Base-by-base conservation (phyloP, 2,797 vertebrate genomes). In the Cossypha heuglini region DNA sequence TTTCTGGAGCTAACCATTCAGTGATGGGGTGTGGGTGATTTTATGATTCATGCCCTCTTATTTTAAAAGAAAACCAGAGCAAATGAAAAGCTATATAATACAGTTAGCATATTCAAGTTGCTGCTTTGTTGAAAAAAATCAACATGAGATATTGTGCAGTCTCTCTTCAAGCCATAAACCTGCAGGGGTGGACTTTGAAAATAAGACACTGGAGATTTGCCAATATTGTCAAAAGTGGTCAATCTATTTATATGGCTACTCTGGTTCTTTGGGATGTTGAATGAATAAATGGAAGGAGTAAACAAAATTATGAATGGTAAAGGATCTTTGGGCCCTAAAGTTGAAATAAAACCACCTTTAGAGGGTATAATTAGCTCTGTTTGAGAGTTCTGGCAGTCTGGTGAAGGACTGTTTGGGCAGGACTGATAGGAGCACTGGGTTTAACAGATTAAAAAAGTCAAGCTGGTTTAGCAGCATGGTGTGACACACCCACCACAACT, bases 401-500 rank as follows among this genome's bases (percentile, higher is more conserved):
- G 3, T 45, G 24, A 75, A 29, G 10, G 11, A 22, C 15, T 42
- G 9, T 57, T 68, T 29, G 10, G 63, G 9, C 4, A 80, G 28
- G 43, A 63, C 25, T 48, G 33, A 40, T 31, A 55, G 16, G 13
- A 28, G 25, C 31, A 11, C 11, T 19, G 33, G 10, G 8, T 71
- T 79, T 55, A 77, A 51, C 4, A 73, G 40, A 43, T 40, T 5
- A 93, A 91, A 73, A 28, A 82, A 90, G 1, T 28, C 58, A 48
- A 13, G 2, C 4, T 78, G 16, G 13, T 25, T 85, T 31, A 72
- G 16, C 49, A 75, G 33, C 35, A 71, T 11, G 5, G 24, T 29
- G 13, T 0, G 3, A 37, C 75, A 58, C 16, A 67, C 1, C 4
- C 5, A 13, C 6, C 1, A 1, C 1, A 5, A 26, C 31, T 48